A percentile compares a stretch with the other conserved stretches of the same genome.
Evolutionary conservation across 30 jellyfish, hydroid and myxozoan species (phyloP).

Genomic region (Aurelia coerulea): DNA sequence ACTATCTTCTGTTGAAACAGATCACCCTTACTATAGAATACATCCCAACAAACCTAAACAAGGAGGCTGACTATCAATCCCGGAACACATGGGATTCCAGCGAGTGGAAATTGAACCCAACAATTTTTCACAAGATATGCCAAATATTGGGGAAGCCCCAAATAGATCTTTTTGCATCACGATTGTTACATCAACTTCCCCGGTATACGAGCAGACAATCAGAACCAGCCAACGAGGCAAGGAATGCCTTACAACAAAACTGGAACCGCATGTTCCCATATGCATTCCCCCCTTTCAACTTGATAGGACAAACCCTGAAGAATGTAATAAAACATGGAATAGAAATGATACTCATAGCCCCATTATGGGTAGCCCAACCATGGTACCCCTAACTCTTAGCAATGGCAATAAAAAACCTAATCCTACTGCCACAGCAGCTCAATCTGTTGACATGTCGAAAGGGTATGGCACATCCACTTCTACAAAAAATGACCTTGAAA

Average conservation of each 20-base stretch:
- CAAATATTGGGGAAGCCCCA: neutral
- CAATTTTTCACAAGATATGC: too few species aligned
- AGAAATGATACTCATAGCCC: constrained; percentile 33
- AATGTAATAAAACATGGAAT: constrained; percentile 9
- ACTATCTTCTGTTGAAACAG: too few species aligned
- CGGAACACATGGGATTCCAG: constrained; percentile 19
- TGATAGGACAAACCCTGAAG: constrained; percentile 17
- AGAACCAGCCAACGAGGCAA: constrained; percentile 3
- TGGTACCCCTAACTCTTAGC: constrained; percentile 13
- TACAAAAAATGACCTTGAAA: constrained; percentile 7
- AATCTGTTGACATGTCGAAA: neutral
- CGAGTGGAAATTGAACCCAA: too few species aligned
- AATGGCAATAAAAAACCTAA: constrained; percentile 16
- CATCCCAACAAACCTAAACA: too few species aligned
- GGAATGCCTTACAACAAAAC: constrained; percentile 3
- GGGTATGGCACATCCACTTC: constrained; percentile 42
- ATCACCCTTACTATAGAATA: too few species aligned
- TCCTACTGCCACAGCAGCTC: neutral
- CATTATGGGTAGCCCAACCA: constrained; percentile 36
- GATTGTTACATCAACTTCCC: neutral
- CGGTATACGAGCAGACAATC: constrained; percentile 18
- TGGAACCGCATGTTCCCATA: neutral
- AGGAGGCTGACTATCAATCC: neutral
- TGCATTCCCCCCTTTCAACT: constrained; percentile 46
- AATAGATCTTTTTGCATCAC: neutral